Percentiles rank a stretch among this genome's conserved stretches.
These are phyloP conservation scores for Himalopsyche phryganea DNA, from an alignment of 1,140 invertebrate genomes.

Conservation along the genomic window DNA sequence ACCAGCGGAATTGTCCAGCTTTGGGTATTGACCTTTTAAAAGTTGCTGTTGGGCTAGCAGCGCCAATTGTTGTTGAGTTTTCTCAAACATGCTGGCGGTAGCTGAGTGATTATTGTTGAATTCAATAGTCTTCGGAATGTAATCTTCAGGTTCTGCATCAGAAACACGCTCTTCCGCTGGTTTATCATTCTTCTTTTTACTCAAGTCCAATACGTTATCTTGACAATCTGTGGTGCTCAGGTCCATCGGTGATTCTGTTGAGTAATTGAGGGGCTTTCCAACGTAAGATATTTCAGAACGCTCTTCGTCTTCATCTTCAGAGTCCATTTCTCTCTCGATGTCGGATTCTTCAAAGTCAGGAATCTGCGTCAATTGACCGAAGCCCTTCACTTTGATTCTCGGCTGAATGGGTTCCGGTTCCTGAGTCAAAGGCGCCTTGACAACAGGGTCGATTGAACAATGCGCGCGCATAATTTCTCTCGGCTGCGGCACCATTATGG, in stretches of 20 bases:
- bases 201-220: constrained; percentile 78
- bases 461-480: constrained; percentile 27
- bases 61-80: constrained; percentile 46
- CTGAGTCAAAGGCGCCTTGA: constrained; percentile 34
- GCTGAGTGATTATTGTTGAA: constrained; percentile 43
- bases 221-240: constrained; percentile 60
- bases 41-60: constrained; percentile 56
- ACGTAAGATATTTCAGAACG: constrained; percentile 18
- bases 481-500: constrained; percentile 30
- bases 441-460: constrained; percentile 31
- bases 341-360: constrained; percentile 48
- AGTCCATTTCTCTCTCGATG: constrained; percentile 38
- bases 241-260: constrained; percentile 67
- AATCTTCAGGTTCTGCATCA: constrained; percentile 43
- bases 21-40: constrained; percentile 54
- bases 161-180: constrained; percentile 45
- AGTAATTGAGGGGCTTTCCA: constrained; percentile 38
- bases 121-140: constrained; percentile 16
- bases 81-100: constrained; percentile 42
- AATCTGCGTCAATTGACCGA: constrained; percentile 58
- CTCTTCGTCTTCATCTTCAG: constrained; percentile 35
- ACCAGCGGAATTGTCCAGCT: constrained; percentile 54
- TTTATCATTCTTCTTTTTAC: constrained; percentile 65
- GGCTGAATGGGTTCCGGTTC: constrained; percentile 37
- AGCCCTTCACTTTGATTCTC: constrained; percentile 62